These are phyloP conservation scores for Seira musarum DNA, from an alignment of 2,888 invertebrate species.

Conservation along the genomic window DNA sequence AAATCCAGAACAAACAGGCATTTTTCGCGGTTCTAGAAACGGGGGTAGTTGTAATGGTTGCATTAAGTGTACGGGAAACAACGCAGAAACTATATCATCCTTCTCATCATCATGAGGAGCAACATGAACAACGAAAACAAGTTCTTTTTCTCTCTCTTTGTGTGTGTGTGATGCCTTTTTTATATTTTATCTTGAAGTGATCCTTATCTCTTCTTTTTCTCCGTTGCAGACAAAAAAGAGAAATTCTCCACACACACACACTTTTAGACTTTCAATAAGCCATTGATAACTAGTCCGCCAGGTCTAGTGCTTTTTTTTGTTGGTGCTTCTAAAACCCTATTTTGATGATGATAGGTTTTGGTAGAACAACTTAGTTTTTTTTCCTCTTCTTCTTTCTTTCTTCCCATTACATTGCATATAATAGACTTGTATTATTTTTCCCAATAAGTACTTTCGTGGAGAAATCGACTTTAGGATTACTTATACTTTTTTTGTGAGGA, in stretches of 20 bases:
- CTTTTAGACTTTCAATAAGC: conserved; percentile 30
- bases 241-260: neutral
- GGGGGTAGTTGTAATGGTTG: conserved; percentile 28
- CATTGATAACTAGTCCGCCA: conserved; percentile 16
- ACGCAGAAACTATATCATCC: conserved; percentile 21
- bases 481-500: neutral
- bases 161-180: no score
- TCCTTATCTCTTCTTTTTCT: conserved; percentile 17
- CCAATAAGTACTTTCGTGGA: conserved; percentile 6
- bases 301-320: no score
- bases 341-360: no score
- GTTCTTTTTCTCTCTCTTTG: no score
- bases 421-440: neutral
- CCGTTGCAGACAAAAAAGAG: conserved; percentile 32
- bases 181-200: no score
- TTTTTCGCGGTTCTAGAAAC: no score
- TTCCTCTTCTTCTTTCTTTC: neutral
- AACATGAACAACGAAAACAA: no score
- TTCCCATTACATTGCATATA: neutral
- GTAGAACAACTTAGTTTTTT: neutral
- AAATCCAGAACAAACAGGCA: no score
- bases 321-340: no score
- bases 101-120: conserved; percentile 15
- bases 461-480: conserved; percentile 52
- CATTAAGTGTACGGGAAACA: conserved; percentile 36